These are phyloP conservation scores for Dissostichus mawsoni DNA, from an alignment of 2,113 vertebrate species.

Conservation along the genomic window DNA sequence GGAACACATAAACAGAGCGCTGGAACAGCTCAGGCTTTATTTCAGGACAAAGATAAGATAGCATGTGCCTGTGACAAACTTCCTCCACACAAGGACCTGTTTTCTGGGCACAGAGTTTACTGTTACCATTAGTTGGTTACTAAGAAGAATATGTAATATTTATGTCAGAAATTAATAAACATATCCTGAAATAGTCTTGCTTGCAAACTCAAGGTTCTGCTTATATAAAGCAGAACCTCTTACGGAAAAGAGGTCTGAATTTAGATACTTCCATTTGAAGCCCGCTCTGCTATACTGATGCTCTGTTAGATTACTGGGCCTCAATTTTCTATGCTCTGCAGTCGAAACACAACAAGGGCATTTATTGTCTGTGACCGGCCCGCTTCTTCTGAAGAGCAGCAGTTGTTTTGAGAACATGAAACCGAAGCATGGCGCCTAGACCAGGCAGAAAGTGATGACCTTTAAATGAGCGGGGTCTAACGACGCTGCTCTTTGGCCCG, in stretches of 20 bases:
- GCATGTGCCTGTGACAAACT: conserved; percentile 41
- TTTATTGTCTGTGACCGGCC: conserved; percentile 63
- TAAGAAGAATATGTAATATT: neutral
- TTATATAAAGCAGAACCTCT: neutral
- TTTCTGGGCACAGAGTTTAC: neutral
- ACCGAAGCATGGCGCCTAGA: conserved; percentile 18
- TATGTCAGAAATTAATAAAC: neutral
- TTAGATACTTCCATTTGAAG: conserved; percentile 46
- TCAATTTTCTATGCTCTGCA: conserved; percentile 50
- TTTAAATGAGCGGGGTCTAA: conserved; percentile 61
- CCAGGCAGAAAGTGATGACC: conserved; percentile 44
- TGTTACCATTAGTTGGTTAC: neutral
- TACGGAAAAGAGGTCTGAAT: conserved; percentile 36
- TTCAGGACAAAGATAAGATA: conserved; percentile 53
- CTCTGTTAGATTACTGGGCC: conserved; percentile 55
- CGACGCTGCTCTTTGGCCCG: conserved; percentile 63
- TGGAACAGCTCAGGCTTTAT: conserved; percentile 34
- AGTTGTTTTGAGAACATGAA: conserved; percentile 64
- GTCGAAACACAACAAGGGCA: conserved; percentile 64
- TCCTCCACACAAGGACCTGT: conserved; percentile 24
- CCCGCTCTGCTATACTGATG: conserved; percentile 57
- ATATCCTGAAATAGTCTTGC: neutral
- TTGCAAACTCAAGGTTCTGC: neutral
- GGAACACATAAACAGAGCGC: conserved; percentile 59
- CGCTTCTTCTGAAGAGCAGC: conserved; percentile 56